These are phyloP conservation scores for Stichodactyla helianthus DNA, from an alignment of 64 coral and sea anemone species.

Conservation along the genomic window DNA sequence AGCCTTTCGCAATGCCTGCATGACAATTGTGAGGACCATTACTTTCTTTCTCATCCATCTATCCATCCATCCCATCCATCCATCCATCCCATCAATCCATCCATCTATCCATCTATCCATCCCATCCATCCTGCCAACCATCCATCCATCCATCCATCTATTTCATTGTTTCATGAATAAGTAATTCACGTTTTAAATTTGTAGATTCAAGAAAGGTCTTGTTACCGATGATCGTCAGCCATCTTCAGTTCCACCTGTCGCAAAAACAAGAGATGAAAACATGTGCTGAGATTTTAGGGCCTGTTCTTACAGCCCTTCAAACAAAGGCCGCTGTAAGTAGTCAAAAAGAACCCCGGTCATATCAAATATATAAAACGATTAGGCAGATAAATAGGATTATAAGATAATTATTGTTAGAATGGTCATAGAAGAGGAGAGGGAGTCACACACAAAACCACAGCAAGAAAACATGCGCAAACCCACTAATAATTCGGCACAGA, in stretches of 20 bases:
- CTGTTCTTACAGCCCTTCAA: conserved; percentile 60
- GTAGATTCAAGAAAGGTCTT: conserved; percentile 58
- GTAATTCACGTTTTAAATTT: background rate
- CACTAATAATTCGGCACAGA: no score
- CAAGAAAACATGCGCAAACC: background rate
- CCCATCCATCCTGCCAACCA: no score
- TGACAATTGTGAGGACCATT: no score
- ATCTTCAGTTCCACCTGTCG: conserved; percentile 64
- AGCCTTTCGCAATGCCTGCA: no score
- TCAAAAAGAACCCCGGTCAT: no score
- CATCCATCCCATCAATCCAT: no score
- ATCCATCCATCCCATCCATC: no score
- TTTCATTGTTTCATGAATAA: background rate
- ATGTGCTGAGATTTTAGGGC: conserved; percentile 69
- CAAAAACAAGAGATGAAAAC: conserved; percentile 89
- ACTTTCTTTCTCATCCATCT: no score
- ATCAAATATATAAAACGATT: no score
- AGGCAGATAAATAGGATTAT: no score
- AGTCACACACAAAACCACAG: background rate
- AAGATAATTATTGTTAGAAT: background rate
- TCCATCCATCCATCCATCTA: background rate
- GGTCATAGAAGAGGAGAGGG: background rate
- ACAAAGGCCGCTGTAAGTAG: conserved; percentile 41
- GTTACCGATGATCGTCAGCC: conserved; percentile 54
- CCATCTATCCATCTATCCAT: no score